These are phyloP conservation scores for Malthinus flaveolus DNA, from an alignment of 2,888 invertebrate species.

Conservation along the genomic window DNA sequence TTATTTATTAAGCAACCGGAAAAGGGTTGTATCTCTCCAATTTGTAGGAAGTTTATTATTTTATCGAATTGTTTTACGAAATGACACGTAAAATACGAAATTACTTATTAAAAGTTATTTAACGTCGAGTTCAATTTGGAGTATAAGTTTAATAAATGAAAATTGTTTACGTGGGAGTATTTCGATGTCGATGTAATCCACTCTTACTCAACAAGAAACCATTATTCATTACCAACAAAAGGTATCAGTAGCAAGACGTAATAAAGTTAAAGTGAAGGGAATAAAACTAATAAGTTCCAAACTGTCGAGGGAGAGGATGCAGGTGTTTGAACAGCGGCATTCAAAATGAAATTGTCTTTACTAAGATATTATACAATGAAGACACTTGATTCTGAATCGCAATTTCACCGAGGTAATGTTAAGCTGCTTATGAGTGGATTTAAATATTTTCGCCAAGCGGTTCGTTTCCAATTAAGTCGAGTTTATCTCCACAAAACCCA, in stretches of 20 bases:
- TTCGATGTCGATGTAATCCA: slow-evolving; percentile 22
- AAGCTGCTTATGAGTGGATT: slow-evolving; percentile 47
- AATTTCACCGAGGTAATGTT: slow-evolving; percentile 46
- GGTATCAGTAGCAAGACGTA: slow-evolving; percentile 32
- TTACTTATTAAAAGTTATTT: not conserved
- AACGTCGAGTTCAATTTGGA: slow-evolving; percentile 3
- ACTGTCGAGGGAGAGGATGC: slow-evolving; percentile 34
- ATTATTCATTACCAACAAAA: slow-evolving; percentile 31
- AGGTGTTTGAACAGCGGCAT: slow-evolving; percentile 43
- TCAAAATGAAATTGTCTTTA: slow-evolving; percentile 46
- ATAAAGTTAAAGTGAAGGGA: slow-evolving; percentile 36
- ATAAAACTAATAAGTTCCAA: slow-evolving; percentile 39
- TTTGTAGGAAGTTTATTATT: slow-evolving; percentile 8
- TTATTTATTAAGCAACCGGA: slow-evolving; percentile 29
- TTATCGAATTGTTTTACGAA: not conserved
- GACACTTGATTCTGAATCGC: slow-evolving; percentile 49
- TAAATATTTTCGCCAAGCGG: slow-evolving; percentile 41
- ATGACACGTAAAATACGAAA: too few species aligned
- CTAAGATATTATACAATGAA: slow-evolving; percentile 49
- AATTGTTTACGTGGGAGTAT: slow-evolving; percentile 17
- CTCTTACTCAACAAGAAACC: slow-evolving; percentile 23
- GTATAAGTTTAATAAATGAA: slow-evolving; percentile 6
- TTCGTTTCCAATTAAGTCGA: slow-evolving; percentile 45
- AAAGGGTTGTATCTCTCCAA: slow-evolving; percentile 20
- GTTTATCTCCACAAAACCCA: slow-evolving; percentile 38